Evolutionary conservation across 2,113 vertebrate genomes (phyloP).

Genomic region (Macquaria ambigua): DNA sequence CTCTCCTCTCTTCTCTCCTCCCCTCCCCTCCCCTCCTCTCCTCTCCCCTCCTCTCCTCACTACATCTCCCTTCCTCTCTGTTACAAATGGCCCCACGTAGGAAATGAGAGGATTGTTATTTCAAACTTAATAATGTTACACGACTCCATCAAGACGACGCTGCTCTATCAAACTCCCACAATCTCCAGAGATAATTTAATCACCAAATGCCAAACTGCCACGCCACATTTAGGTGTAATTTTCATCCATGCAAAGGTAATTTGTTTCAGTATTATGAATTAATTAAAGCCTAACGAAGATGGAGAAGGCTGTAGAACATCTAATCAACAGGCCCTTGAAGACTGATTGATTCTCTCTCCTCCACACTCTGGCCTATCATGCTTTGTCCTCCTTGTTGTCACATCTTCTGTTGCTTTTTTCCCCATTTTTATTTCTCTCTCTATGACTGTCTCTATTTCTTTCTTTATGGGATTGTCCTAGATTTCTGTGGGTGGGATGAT

Average conservation of each 20-base stretch:
- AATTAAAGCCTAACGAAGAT: conserved; percentile 89
- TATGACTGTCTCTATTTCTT: conserved; percentile 9
- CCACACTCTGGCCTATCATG: conserved; percentile 59
- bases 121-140: conserved; percentile 85
- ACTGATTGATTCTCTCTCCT: conserved; percentile 82
- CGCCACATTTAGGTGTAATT: conserved; percentile 88
- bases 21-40: not conserved
- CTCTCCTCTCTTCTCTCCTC: no score
- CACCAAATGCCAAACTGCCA: conserved; percentile 87
- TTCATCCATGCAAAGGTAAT: conserved; percentile 89
- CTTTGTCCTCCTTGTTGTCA: conserved; percentile 59
- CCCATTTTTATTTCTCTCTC: conserved; percentile 14
- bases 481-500: conserved; percentile 13
- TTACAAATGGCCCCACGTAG: conserved; percentile 75
- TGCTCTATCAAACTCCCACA: conserved; percentile 83
- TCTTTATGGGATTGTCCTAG: not conserved
- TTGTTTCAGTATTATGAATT: conserved; percentile 90
- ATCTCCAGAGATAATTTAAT: conserved; percentile 87
- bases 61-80: conserved; percentile 31
- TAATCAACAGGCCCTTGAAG: conserved; percentile 84
- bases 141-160: conserved; percentile 81
- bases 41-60: not conserved
- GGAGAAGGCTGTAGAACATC: conserved; percentile 85
- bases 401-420: conserved; percentile 16
- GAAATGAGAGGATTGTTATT: conserved; percentile 83